Evolutionary conservation across 2,113 vertebrate genomes (phyloP).

Genomic region (Aleadryas rufinucha): DNA sequence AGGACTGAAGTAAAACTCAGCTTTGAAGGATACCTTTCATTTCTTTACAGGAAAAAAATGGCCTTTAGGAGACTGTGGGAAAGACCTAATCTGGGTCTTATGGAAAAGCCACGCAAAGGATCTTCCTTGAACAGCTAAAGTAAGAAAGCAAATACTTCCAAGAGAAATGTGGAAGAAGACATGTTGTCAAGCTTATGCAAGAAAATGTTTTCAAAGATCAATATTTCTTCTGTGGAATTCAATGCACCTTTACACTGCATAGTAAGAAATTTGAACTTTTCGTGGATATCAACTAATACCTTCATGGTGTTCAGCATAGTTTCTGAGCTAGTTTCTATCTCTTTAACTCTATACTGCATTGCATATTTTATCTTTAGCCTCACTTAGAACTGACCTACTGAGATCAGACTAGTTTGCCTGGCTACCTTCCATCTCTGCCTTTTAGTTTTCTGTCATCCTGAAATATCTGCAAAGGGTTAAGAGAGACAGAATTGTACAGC

Average conservation of each 20-base stretch:
- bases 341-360: neutral
- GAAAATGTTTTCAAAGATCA: neutral
- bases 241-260: accelerated
- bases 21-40: neutral
- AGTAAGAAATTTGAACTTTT: neutral
- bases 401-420: neutral
- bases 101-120: accelerated
- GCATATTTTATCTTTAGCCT: neutral
- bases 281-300: neutral
- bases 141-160: neutral
- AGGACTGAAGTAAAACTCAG: neutral
- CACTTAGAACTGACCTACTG: neutral
- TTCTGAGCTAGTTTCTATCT: neutral
- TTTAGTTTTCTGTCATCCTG: neutral
- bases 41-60: neutral
- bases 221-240: neutral
- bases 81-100: neutral
- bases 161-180: neutral
- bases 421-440: neutral
- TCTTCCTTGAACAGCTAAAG: neutral
- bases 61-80: neutral
- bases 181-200: neutral
- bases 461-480: slow-evolving; percentile 19
- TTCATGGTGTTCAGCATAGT: neutral
- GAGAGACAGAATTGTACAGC: neutral